Percentiles rank a stretch among this genome's conserved stretches.
phyloP scores from a whole-genome alignment of 2,113 vertebrate species.

The Gnathonemus longibarbis region DNA sequence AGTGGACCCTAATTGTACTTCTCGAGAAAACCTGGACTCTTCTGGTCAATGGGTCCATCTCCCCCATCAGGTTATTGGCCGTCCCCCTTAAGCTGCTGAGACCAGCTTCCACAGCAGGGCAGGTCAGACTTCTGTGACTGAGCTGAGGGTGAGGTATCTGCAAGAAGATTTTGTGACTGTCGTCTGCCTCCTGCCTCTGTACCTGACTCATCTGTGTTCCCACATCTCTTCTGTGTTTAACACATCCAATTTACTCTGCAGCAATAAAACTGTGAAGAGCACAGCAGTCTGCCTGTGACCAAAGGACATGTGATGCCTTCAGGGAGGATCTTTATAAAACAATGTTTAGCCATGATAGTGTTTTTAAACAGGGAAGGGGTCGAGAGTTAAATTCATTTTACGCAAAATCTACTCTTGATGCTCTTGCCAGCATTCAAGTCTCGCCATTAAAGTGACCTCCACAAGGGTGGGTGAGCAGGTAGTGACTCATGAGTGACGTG shows the following conservation, averaged over 20 bases:
- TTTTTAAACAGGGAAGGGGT: background rate
- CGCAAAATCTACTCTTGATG: background rate
- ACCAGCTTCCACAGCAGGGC: conserved; percentile 44
- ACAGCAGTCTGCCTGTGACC: background rate
- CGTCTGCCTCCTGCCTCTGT: background rate
- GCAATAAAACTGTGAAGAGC: background rate
- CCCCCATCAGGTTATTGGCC: conserved; percentile 29
- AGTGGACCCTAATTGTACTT: background rate
- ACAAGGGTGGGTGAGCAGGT: background rate
- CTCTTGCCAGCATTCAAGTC: background rate
- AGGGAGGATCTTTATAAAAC: background rate
- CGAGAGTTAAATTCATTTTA: background rate
- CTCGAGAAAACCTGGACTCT: conserved; percentile 8
- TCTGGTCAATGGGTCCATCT: background rate
- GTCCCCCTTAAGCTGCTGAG: conserved; percentile 44
- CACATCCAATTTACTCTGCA: background rate
- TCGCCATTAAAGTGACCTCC: background rate
- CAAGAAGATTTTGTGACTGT: conserved; percentile 22
- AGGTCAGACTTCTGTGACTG: conserved; percentile 11
- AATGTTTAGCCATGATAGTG: background rate
- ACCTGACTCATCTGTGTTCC: background rate
- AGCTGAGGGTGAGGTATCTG: conserved; percentile 1
- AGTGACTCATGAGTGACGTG: background rate
- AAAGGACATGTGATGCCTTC: background rate
- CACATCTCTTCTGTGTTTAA: background rate